Conservation (phyloP, 2,113 vertebrate genomes). For the Uria aalge region DNA sequence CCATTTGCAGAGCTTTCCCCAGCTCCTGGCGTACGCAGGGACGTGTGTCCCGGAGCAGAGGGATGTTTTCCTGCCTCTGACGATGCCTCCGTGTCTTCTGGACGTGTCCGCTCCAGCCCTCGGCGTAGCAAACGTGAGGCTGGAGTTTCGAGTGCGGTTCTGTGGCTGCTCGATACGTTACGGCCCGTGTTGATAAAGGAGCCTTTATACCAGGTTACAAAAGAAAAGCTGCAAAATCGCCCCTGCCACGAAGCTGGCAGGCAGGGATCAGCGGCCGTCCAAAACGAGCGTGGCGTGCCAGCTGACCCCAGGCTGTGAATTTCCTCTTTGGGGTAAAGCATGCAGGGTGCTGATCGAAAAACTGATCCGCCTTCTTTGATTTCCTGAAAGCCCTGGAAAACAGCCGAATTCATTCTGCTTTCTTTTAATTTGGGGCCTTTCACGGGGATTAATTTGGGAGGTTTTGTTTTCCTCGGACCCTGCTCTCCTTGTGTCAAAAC, state of each 20-base stretch:
- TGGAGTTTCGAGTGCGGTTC: not conserved
- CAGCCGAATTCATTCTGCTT: not conserved
- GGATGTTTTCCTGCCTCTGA: not conserved
- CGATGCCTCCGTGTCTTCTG: not conserved
- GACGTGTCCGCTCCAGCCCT: not conserved
- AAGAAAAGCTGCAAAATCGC: not conserved
- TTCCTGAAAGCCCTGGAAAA: not conserved
- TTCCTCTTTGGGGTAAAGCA: not conserved
- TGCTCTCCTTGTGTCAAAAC: not conserved
- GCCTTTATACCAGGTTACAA: not conserved
- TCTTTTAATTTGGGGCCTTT: not conserved
- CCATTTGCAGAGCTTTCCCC: not conserved
- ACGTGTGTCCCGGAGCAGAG: fast-evolving
- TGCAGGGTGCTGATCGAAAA: not conserved
- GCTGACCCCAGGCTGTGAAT: not conserved
- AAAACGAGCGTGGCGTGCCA: not conserved
- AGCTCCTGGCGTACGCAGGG: too few species aligned
- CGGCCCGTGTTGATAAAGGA: not conserved
- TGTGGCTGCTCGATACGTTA: not conserved
- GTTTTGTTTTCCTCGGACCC: not conserved
- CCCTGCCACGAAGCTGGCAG: fast-evolving
- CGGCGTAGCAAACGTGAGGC: fast-evolving
- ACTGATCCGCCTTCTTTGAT: not conserved
- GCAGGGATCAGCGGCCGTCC: not conserved
- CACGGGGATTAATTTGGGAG: not conserved